A percentile compares a stretch with the other conserved stretches of the same genome.
Conservation (phyloP, 2,113 vertebrate genomes). For the Carettochelys insculpta region DNA sequence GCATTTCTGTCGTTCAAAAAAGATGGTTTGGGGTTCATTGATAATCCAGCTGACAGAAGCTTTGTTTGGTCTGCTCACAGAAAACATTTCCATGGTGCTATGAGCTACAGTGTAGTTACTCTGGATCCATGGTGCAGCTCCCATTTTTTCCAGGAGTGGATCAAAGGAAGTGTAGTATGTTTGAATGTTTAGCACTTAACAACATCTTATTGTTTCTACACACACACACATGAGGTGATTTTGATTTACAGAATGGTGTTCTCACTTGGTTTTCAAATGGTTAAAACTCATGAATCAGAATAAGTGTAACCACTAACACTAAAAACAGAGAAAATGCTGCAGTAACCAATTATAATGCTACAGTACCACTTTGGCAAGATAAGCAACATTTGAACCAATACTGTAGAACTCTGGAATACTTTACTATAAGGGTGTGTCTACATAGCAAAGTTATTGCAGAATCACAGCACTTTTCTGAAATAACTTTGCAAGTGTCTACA, state of each 20-base stretch:
- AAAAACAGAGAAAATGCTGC: not conserved
- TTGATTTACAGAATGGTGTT: not conserved
- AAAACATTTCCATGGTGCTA: not conserved
- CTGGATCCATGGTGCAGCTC: not conserved
- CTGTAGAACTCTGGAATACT: not conserved
- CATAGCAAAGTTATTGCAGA: no score
- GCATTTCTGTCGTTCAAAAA: not conserved
- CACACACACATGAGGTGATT: not conserved
- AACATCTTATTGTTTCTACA: not conserved
- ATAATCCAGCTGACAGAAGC: not conserved
- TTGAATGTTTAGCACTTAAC: not conserved
- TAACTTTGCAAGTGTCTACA: no score
- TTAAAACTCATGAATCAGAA: not conserved
- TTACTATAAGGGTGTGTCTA: no score
- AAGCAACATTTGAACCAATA: not conserved
- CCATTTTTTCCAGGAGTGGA: not conserved
- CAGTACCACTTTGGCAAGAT: not conserved
- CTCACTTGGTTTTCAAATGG: not conserved
- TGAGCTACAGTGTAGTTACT: accelerated
- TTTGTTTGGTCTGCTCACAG: not conserved
- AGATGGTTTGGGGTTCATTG: not conserved
- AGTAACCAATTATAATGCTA: not conserved
- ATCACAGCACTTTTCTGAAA: no score
- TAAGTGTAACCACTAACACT: not conserved
- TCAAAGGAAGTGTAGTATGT: not conserved